Percentiles rank a stretch among this genome's conserved stretches.
These are phyloP conservation scores for Nomada hirtipes DNA, from an alignment of 2,888 invertebrate species.

Conservation along the genomic window DNA sequence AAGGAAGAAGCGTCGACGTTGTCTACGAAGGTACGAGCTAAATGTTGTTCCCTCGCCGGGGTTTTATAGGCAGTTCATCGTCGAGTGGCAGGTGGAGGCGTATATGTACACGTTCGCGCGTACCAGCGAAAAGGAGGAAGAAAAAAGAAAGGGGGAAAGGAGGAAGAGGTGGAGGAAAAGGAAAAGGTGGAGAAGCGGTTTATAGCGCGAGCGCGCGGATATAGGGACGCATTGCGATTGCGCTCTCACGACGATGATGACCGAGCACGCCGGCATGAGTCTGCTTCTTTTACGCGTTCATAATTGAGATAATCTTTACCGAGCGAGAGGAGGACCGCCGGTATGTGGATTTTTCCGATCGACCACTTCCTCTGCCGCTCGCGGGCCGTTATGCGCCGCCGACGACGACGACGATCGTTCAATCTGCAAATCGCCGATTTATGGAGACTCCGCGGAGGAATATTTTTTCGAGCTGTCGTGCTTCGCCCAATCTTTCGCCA, in stretches of 20 bases:
- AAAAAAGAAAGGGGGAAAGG: slow-evolving; percentile 9
- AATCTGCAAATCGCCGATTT: slow-evolving; percentile 25
- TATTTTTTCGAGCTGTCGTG: neutral
- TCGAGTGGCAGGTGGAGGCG: slow-evolving; percentile 77
- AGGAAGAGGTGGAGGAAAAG: slow-evolving; percentile 36
- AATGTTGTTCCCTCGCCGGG: slow-evolving; percentile 68
- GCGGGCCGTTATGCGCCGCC: slow-evolving; percentile 37
- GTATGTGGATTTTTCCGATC: slow-evolving; percentile 80
- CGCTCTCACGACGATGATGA: slow-evolving; percentile 76
- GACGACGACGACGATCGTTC: slow-evolving; percentile 10
- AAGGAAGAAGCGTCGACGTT: slow-evolving; percentile 56
- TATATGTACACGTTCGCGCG: slow-evolving; percentile 60
- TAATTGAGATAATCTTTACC: slow-evolving; percentile 81
- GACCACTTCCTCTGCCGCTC: slow-evolving; percentile 72
- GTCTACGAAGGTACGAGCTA: slow-evolving; percentile 72
- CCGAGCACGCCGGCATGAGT: slow-evolving; percentile 78
- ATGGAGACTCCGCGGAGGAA: slow-evolving; percentile 12
- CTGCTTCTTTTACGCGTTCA: slow-evolving; percentile 81
- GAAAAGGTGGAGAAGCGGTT: slow-evolving; percentile 53
- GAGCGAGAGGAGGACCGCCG: slow-evolving; percentile 70
- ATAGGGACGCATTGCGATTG: slow-evolving; percentile 65
- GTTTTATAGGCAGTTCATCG: slow-evolving; percentile 76
- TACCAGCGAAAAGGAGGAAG: slow-evolving; percentile 29
- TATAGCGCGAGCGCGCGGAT: slow-evolving; percentile 43
- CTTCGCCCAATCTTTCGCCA: no score